phyloP scores from a whole-genome alignment of 2,888 invertebrate genomes.

The Argyresthia goedartella region DNA sequence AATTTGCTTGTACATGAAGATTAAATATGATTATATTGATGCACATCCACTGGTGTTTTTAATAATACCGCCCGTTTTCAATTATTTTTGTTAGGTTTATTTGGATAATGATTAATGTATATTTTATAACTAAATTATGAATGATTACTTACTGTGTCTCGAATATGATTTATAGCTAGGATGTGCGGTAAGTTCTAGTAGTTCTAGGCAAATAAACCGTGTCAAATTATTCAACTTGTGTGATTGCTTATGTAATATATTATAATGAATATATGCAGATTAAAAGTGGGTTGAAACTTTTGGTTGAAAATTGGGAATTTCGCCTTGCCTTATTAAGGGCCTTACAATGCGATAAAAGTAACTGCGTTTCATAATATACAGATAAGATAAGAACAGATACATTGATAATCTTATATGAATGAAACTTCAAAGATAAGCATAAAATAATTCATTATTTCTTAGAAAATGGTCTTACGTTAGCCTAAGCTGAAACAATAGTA shows the following conservation, averaged over 20 bases:
- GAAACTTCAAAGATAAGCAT: too few species aligned
- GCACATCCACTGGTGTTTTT: constrained; percentile 73
- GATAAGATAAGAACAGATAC: too few species aligned
- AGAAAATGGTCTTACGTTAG: too few species aligned
- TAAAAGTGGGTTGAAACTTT: too few species aligned
- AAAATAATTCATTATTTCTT: too few species aligned
- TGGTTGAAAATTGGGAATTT: too few species aligned
- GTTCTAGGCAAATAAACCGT: constrained; percentile 66
- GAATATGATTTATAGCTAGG: constrained; percentile 55
- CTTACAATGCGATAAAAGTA: too few species aligned
- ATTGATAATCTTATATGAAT: too few species aligned
- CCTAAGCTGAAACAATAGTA: too few species aligned
- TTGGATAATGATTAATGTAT: constrained; percentile 57
- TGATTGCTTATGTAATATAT: constrained; percentile 52
- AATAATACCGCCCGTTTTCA: constrained; percentile 59
- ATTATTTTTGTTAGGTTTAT: constrained; percentile 56
- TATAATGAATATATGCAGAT: constrained; percentile 4
- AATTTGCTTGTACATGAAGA: constrained; percentile 83
- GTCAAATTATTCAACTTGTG: constrained; percentile 43
- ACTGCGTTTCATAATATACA: too few species aligned
- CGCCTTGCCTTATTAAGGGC: too few species aligned
- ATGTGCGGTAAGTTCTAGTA: constrained; percentile 63
- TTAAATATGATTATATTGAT: constrained; percentile 83
- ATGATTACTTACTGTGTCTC: constrained; percentile 58
- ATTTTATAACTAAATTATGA: constrained; percentile 68